These are phyloP conservation scores for Gymnocephalus cernua DNA, from an alignment of 2,113 vertebrate genomes.

Conservation along the genomic window DNA sequence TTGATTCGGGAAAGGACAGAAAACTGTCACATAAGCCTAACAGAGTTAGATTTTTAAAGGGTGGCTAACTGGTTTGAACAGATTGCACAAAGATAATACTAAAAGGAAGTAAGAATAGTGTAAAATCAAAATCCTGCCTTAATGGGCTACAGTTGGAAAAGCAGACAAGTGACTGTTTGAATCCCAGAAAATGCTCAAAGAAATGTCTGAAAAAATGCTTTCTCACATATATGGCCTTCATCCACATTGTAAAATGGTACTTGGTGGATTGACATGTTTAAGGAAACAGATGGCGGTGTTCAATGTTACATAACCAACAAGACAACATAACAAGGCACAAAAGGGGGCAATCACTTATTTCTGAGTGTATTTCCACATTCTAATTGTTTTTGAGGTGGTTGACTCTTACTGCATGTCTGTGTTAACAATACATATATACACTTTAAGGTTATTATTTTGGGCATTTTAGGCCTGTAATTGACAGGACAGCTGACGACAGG, in stretches of 20 bases:
- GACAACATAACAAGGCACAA: background rate
- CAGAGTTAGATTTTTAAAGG: conserved; percentile 47
- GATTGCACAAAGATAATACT: conserved; percentile 46
- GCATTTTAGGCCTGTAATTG: too few relatives aligned
- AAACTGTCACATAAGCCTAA: conserved; percentile 66
- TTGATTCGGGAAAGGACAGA: conserved; percentile 68
- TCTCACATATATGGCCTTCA: background rate
- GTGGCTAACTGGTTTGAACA: conserved; percentile 39
- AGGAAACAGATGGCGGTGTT: background rate
- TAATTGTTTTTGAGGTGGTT: background rate
- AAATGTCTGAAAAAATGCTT: background rate
- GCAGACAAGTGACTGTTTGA: conserved; percentile 19
- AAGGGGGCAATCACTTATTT: background rate
- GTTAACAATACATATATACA: too few relatives aligned
- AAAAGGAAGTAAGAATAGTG: conserved; percentile 9
- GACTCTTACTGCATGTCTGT: background rate
- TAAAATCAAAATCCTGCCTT: background rate
- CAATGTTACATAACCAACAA: conserved; percentile 15
- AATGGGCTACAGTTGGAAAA: conserved; percentile 16
- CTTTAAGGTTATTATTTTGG: too few relatives aligned
- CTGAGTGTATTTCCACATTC: background rate
- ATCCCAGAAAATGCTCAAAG: background rate
- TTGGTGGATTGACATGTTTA: conserved; percentile 8
- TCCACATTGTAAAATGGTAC: background rate
- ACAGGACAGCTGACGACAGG: too few relatives aligned